Percentiles rank a stretch among this genome's conserved stretches.
Conservation (phyloP, 2,113 vertebrate species). For the Passer montanus region DNA sequence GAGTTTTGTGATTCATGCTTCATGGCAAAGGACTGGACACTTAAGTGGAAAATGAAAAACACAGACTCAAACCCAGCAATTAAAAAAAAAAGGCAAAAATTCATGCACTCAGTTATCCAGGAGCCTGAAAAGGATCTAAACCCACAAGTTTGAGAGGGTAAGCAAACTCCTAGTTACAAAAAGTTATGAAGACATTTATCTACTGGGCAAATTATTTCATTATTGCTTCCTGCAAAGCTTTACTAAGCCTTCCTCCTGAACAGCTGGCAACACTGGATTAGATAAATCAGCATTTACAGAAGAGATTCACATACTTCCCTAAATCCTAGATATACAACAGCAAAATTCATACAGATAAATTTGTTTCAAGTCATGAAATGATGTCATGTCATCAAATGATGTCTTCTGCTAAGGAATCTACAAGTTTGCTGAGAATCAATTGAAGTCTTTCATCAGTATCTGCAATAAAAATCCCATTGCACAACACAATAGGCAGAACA, state of each 20-base stretch:
- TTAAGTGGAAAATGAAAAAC: conserved; percentile 25
- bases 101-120: background rate
- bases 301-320: fast-evolving
- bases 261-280: background rate
- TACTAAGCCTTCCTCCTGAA: background rate
- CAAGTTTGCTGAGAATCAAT: background rate
- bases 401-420: background rate
- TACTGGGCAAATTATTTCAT: background rate
- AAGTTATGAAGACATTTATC: background rate
- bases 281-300: background rate
- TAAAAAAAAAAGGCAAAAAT: background rate
- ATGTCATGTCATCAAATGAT: no score
- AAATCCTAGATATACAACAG: background rate
- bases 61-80: background rate
- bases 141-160: background rate
- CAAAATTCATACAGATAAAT: background rate
- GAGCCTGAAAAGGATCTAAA: conserved; percentile 11
- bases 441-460: background rate
- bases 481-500: background rate
- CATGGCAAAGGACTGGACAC: background rate
- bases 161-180: background rate
- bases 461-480: background rate
- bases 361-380: background rate
- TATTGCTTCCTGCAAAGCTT: background rate
- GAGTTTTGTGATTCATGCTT: conserved; percentile 37